phyloP scores from a whole-genome alignment of 2,888 invertebrate species.

The Tolmerus cingulatus region DNA sequence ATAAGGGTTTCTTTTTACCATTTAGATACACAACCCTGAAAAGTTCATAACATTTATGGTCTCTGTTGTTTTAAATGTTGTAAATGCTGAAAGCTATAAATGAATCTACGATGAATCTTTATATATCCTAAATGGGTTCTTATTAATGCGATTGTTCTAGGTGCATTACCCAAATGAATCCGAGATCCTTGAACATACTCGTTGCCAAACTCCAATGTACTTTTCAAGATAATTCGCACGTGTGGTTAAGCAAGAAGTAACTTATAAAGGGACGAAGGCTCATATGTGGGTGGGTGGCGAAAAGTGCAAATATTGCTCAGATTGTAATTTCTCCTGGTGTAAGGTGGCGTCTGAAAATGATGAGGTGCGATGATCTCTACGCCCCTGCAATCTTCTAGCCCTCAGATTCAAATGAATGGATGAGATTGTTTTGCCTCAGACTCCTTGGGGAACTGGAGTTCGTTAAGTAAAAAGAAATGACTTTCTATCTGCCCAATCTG shows the following conservation, averaged over 20 bases:
- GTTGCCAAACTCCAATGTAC: neutral
- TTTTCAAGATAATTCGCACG: neutral
- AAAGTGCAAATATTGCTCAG: neutral
- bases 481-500: conserved; percentile 50
- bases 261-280: neutral
- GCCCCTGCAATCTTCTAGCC: conserved; percentile 3
- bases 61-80: no score
- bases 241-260: neutral
- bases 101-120: neutral
- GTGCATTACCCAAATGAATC: neutral
- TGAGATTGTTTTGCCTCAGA: conserved; percentile 39
- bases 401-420: conserved; percentile 36
- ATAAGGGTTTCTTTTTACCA: no score
- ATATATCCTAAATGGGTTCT: neutral
- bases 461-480: conserved; percentile 60
- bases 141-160: neutral
- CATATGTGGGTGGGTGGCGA: neutral
- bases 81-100: neutral
- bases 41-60: no score
- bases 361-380: conserved; percentile 36
- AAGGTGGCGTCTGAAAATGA: conserved; percentile 24
- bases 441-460: conserved; percentile 58
- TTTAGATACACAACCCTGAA: no score
- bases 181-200: neutral
- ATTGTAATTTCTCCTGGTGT: conserved; percentile 15